Percentiles rank a stretch among this genome's conserved stretches.
These are phyloP conservation scores for Phragmatobia fuliginosa DNA, from an alignment of 2,888 invertebrate genomes.

Conservation along the genomic window DNA sequence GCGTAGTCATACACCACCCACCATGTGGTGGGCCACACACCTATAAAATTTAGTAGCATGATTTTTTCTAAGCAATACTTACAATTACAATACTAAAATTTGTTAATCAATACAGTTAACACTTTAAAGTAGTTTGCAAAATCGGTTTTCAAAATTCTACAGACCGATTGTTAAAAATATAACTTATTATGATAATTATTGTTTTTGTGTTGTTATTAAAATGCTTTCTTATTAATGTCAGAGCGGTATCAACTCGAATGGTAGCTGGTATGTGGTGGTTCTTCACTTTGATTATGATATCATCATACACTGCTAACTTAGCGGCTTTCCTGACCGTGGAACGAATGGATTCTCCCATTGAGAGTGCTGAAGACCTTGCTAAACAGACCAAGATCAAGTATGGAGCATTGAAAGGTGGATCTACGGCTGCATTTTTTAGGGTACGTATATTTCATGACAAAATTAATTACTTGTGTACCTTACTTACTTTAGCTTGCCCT, in stretches of 20 bases:
- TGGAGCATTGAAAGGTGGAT: conserved; percentile 96
- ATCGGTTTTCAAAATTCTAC: neutral
- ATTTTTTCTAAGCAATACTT: neutral
- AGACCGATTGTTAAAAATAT: neutral
- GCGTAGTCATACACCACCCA: conserved; percentile 5
- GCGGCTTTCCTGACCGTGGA: conserved; percentile 97
- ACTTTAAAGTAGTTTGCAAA: neutral
- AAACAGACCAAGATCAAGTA: conserved; percentile 99
- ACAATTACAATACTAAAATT: neutral
- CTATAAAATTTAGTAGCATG: neutral
- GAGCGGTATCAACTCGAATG: conserved; percentile 95
- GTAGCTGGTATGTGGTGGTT: conserved; percentile 98
- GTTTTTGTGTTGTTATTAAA: conserved; percentile 26
- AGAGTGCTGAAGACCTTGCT: conserved; percentile 97
- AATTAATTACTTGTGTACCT: too few species aligned
- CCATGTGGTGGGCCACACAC: conserved; percentile 3
- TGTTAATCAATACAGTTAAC: neutral
- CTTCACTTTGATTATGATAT: conserved; percentile 97
- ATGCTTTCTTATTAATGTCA: conserved; percentile 67
- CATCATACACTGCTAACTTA: conserved; percentile 98
- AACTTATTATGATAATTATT: too few species aligned
- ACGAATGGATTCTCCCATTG: conserved; percentile 97
- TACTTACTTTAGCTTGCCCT: too few species aligned
- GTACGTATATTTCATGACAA: conserved; percentile 82
- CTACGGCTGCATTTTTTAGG: conserved; percentile 97